Percentiles rank a stretch among this genome's conserved stretches.
Evolutionary conservation across 2,888 invertebrate genomes (phyloP).

Genomic region (Pherbina coryleti): DNA sequence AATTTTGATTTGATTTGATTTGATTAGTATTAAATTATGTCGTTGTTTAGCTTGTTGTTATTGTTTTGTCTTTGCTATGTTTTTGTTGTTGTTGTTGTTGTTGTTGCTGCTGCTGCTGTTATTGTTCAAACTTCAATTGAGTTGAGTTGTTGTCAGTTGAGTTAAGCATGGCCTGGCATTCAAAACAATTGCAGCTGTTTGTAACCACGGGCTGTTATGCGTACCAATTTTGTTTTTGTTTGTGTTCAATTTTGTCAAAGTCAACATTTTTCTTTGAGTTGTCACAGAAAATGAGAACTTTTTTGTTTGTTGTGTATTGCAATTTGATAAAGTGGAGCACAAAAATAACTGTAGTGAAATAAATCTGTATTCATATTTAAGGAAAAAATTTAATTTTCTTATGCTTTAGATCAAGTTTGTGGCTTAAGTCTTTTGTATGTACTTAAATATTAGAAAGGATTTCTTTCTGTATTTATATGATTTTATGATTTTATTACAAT

Average conservation of each 20-base stretch:
- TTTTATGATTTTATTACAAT: too few species aligned
- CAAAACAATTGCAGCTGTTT: neutral
- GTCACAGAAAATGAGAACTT: neutral
- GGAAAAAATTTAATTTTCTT: too few species aligned
- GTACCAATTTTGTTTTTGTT: neutral
- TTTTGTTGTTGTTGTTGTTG: neutral
- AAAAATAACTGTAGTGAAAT: too few species aligned
- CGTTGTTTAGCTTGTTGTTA: neutral
- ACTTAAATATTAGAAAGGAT: too few species aligned
- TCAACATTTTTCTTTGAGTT: neutral
- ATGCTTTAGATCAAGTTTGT: too few species aligned
- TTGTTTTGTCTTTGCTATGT: neutral
- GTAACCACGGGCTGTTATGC: neutral
- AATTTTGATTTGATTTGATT: conserved; percentile 4
- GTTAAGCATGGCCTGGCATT: neutral
- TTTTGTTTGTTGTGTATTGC: too few species aligned
- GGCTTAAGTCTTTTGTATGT: too few species aligned
- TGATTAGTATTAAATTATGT: neutral
- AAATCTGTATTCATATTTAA: too few species aligned
- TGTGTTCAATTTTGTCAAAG: neutral
- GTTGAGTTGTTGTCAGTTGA: neutral
- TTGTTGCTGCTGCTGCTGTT: neutral
- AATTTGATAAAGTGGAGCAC: too few species aligned
- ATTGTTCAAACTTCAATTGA: neutral
- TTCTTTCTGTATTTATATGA: too few species aligned